These are phyloP conservation scores for Amniataba percoides DNA, from an alignment of 2,797 vertebrate species.

Conservation along the genomic window DNA sequence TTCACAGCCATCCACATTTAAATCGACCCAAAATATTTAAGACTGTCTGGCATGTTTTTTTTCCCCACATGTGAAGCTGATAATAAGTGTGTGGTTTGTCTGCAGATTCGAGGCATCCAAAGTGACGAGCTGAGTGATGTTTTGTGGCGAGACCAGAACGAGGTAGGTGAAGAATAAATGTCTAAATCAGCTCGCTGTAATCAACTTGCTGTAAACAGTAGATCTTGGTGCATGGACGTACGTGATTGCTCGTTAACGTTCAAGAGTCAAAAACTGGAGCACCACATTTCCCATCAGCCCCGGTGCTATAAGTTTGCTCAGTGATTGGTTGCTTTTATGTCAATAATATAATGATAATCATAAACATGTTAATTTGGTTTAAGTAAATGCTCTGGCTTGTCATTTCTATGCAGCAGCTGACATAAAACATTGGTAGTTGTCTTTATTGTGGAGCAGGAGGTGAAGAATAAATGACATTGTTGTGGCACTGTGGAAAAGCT, in stretches of 20 bases:
- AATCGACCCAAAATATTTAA: not conserved
- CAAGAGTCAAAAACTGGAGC: not conserved
- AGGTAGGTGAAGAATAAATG: slow-evolving; percentile 71
- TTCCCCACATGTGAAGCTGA: too few species aligned
- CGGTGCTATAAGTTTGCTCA: not conserved
- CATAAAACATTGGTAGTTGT: not conserved
- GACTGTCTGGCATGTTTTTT: not conserved
- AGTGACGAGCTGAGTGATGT: slow-evolving; percentile 69
- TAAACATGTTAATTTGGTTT: too few species aligned
- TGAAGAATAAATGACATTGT: not conserved
- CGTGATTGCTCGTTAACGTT: not conserved
- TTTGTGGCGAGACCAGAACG: slow-evolving; percentile 74
- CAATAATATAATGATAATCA: too few species aligned
- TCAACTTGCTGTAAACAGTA: not conserved
- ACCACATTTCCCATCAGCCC: not conserved
- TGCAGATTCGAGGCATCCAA: slow-evolving; percentile 72
- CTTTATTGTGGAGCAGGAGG: not conserved
- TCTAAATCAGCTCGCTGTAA: too few species aligned
- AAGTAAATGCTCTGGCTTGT: too few species aligned
- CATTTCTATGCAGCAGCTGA: not conserved
- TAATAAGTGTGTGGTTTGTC: slow-evolving; percentile 10
- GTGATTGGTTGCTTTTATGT: too few species aligned
- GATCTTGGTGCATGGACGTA: not conserved
- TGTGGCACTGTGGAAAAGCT: too few species aligned
- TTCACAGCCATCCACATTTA: not conserved